Percentiles rank a stretch among this genome's conserved stretches.
phyloP scores from a whole-genome alignment of 2,888 invertebrate species.

The Chrysotoxum bicinctum region DNA sequence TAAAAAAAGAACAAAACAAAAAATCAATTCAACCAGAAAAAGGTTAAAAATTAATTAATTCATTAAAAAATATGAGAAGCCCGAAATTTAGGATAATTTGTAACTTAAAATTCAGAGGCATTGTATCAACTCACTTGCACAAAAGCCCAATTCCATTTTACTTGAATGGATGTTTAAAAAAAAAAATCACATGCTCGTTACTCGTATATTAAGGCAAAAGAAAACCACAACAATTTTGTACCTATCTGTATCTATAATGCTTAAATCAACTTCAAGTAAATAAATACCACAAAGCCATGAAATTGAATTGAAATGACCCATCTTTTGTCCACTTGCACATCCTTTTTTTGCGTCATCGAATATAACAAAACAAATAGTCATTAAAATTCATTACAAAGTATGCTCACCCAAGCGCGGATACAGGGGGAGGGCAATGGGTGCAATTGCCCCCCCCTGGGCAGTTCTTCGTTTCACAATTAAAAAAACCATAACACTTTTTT shows the following conservation, averaged over 20 bases:
- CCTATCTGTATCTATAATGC: constrained; percentile 3
- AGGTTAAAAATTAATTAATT: too few species aligned
- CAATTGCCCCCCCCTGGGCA: too few species aligned
- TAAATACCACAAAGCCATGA: constrained; percentile 11
- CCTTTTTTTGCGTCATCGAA: constrained; percentile 11
- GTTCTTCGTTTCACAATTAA: too few species aligned
- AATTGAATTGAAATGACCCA: constrained; percentile 30
- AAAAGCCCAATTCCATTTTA: neutral
- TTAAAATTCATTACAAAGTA: constrained; percentile 47
- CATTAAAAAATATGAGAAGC: too few species aligned
- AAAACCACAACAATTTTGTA: neutral
- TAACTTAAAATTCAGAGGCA: too few species aligned
- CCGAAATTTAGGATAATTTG: too few species aligned
- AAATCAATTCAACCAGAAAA: too few species aligned
- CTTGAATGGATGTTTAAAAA: neutral
- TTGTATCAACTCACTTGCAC: too few species aligned
- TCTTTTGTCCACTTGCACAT: constrained; percentile 2
- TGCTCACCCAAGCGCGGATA: too few species aligned
- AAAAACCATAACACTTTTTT: too few species aligned
- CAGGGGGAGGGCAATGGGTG: too few species aligned
- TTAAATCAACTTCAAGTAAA: constrained; percentile 19
- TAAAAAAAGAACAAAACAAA: too few species aligned
- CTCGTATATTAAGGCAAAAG: neutral
- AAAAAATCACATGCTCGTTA: neutral
- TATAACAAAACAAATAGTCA: constrained; percentile 37